Percentiles rank a stretch among this genome's conserved stretches.
These are phyloP conservation scores for Apodemia duryi DNA, from an alignment of 2,888 invertebrate species.

Conservation along the genomic window DNA sequence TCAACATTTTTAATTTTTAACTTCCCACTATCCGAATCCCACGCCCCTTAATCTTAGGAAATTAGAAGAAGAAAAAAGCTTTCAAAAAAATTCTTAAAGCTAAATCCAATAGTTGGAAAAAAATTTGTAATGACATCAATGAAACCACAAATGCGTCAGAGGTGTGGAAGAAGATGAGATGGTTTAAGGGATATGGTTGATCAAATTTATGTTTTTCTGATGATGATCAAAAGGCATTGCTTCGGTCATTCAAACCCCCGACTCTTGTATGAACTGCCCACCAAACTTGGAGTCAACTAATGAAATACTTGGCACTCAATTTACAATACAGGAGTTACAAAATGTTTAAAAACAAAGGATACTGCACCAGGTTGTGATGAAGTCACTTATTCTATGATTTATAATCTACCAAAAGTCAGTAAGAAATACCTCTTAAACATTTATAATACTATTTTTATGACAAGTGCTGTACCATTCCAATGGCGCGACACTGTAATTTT, in stretches of 20 bases:
- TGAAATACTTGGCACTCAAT: neutral
- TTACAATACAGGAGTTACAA: conserved; percentile 1
- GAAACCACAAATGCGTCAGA: neutral
- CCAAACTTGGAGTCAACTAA: neutral
- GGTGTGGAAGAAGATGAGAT: neutral
- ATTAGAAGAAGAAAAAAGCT: too few relatives aligned
- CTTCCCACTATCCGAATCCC: too few relatives aligned
- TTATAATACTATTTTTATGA: neutral
- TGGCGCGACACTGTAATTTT: conserved; percentile 10
- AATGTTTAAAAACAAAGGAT: conserved; percentile 15
- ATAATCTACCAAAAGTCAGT: neutral
- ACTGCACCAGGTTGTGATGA: conserved; percentile 16
- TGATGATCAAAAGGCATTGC: neutral
- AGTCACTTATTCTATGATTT: conserved; percentile 8
- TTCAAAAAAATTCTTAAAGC: neutral
- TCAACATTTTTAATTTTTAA: too few relatives aligned
- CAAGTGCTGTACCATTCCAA: neutral
- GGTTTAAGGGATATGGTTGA: neutral
- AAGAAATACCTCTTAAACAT: neutral
- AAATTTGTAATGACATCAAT: conserved; percentile 21
- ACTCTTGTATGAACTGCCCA: neutral
- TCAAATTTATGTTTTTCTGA: neutral
- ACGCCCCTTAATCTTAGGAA: too few relatives aligned
- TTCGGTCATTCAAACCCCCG: neutral
- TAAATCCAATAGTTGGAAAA: conserved; percentile 11